Percentiles rank a stretch among this genome's conserved stretches.
phyloP scores from a whole-genome alignment of 1,140 invertebrate species.

The Orchestia grillus region DNA sequence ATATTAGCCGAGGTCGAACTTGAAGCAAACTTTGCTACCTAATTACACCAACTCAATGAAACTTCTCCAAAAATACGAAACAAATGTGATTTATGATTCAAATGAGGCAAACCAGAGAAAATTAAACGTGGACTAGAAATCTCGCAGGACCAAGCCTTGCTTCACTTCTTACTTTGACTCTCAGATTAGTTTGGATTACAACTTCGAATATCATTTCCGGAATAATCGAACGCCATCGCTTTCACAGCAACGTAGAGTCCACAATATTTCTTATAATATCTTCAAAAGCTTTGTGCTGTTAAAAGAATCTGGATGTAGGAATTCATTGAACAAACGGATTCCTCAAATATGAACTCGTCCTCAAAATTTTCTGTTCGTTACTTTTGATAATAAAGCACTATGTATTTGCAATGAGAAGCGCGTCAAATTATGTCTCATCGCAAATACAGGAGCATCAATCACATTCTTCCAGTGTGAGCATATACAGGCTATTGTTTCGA shows the following conservation, averaged over 20 bases:
- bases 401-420: neutral
- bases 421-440: neutral
- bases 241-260: neutral
- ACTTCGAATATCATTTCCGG: neutral
- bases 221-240: neutral
- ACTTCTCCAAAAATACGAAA: slow-evolving; percentile 22
- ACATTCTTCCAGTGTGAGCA: neutral
- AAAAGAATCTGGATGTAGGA: neutral
- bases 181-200: neutral
- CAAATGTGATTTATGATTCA: slow-evolving; percentile 56
- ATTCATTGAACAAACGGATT: neutral
- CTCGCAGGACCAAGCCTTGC: slow-evolving; percentile 2
- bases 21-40: slow-evolving; percentile 45
- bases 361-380: neutral
- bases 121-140: neutral
- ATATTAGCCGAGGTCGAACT: slow-evolving; percentile 54
- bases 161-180: neutral
- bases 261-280: neutral
- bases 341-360: neutral
- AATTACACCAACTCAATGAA: slow-evolving; percentile 53
- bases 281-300: neutral
- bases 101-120: slow-evolving; percentile 37
- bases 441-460: neutral
- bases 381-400: neutral
- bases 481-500: neutral